These are phyloP conservation scores for Parasteatoda lunata DNA, from an alignment of 2,888 invertebrate species.

Conservation along the genomic window DNA sequence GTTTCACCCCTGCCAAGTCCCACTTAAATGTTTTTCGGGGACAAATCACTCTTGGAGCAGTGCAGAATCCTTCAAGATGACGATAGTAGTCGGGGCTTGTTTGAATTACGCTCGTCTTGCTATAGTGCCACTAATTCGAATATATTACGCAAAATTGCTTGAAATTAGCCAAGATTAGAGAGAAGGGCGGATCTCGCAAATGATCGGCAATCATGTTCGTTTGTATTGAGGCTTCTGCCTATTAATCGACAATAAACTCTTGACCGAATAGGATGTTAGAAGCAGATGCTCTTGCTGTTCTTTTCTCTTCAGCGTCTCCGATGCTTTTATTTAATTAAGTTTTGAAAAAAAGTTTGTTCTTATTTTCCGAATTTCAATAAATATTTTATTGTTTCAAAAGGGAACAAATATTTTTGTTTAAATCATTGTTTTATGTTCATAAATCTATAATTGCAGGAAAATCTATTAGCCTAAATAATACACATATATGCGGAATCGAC, in stretches of 20 bases:
- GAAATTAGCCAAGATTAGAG: slow-evolving; percentile 67
- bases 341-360: too few relatives aligned
- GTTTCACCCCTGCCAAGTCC: slow-evolving; percentile 47
- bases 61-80: slow-evolving; percentile 46
- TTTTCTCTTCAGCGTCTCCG: neutral
- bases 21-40: slow-evolving; percentile 48
- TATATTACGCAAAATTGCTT: slow-evolving; percentile 67
- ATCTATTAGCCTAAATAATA: too few relatives aligned
- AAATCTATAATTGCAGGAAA: too few relatives aligned
- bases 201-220: slow-evolving; percentile 62
- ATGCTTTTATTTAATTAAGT: too few relatives aligned
- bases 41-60: slow-evolving; percentile 35
- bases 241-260: slow-evolving; percentile 49
- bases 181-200: slow-evolving; percentile 57
- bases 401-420: too few relatives aligned
- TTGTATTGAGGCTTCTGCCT: slow-evolving; percentile 20
- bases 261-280: slow-evolving; percentile 41
- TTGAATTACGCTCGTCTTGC: slow-evolving; percentile 55
- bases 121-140: slow-evolving; percentile 62
- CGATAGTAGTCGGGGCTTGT: slow-evolving; percentile 62
- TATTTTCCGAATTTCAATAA: too few relatives aligned
- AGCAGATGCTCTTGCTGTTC: slow-evolving; percentile 26
- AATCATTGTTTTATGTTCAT: too few relatives aligned
- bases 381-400: too few relatives aligned
- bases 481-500: too few relatives aligned